Evolutionary conservation across 2,113 vertebrate species (phyloP).

Genomic region (Phalacrocorax carbo): DNA sequence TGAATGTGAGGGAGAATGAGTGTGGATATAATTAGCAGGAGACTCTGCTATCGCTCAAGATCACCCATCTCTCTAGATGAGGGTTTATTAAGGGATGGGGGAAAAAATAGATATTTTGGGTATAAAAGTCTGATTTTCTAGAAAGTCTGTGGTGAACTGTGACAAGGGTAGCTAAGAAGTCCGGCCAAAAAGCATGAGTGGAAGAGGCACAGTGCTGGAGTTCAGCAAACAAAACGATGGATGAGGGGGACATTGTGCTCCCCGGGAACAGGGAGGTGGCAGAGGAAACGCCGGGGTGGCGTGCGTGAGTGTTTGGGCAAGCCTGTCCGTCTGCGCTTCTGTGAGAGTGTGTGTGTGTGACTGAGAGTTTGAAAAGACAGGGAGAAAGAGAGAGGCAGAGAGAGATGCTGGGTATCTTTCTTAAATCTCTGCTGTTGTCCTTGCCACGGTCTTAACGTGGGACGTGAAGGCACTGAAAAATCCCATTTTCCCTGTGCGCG

Average conservation of each 20-base stretch:
- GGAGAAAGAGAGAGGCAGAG: neutral
- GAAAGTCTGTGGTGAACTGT: neutral
- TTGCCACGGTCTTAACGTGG: neutral
- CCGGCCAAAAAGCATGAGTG: neutral
- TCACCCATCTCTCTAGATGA: neutral
- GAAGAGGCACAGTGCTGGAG: neutral
- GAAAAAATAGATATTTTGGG: neutral
- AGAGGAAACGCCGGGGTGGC: neutral
- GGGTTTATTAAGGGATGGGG: neutral
- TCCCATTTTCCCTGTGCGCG: neutral
- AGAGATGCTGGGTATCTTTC: neutral
- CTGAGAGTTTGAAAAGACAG: neutral
- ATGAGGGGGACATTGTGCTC: neutral
- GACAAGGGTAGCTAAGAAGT: neutral
- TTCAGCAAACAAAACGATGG: neutral
- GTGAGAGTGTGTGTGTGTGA: neutral
- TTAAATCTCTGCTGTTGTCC: neutral
- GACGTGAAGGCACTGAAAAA: neutral
- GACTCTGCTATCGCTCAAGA: neutral
- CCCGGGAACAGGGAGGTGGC: neutral
- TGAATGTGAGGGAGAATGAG: neutral
- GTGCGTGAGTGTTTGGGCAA: neutral
- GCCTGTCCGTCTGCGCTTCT: neutral
- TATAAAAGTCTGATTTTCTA: neutral
- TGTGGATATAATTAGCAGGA: neutral